Base-by-base conservation (phyloP, 1,140 invertebrate genomes). In the Drosophila sp. region DNA sequence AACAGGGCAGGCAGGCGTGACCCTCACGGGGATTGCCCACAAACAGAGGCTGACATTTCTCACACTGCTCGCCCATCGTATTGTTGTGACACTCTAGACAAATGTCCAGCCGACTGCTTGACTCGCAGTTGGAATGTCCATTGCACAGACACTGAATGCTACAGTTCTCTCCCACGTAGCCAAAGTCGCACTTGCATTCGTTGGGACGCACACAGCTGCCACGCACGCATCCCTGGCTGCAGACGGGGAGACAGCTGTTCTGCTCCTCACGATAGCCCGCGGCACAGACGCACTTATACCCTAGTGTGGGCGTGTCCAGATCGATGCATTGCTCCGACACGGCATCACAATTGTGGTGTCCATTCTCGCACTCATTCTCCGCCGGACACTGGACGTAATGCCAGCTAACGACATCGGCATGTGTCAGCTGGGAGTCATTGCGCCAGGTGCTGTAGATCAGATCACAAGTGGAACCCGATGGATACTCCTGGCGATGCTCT, bases 61-160 rank as follows among this genome's bases (percentile, higher is more conserved):
- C 95, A 92, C 98, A 99, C 82, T 97, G 96, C 8, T 93, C 93
- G 4, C 95, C 96, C 95, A 96, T 96, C 0, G 98, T 99, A 90
- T 99, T 97, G 89, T 99, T 98, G 67, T 96, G 94, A 91, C 98
- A 99, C 87, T 96, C 92, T 7, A 96, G 91, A 91, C 98, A 99
- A 34, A 94, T 93, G 83, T 97, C 95, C 45, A 97, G 93, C 76
- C 96, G 95, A 84, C 97, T 95, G 4, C 96, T 96, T 9, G 97
- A 97, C 72, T 94, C 95, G 92, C 98, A 99, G 82, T 98, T 94
- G 58, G 97, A 96, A 92, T 99, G 97, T 0, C 97, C 97, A 92
- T 99, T 98, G 91, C 98, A 99, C 86, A 97, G 94, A 91, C 98
- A 99, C 90, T 97, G 96, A 45, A 97, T 97, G 56, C 96, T 97